phyloP scores from a whole-genome alignment of 2,888 invertebrate species.

The Metellina segmentata region DNA sequence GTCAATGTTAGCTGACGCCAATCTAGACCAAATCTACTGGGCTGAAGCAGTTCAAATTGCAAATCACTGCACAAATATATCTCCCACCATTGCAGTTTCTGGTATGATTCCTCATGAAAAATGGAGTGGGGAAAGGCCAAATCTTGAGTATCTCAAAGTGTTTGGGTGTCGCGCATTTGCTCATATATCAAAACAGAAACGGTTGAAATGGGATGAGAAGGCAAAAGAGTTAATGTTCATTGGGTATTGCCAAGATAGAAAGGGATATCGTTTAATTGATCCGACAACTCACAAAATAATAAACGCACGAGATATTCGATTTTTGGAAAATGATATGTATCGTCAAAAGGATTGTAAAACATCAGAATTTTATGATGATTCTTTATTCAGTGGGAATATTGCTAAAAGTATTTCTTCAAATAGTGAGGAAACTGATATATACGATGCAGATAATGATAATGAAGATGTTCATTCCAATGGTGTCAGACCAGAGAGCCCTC shows the following conservation, averaged over 20 bases:
- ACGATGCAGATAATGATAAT: neutral
- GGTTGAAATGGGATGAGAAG: neutral
- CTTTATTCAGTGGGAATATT: slow-evolving; percentile 14
- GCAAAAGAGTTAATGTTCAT: slow-evolving; percentile 17
- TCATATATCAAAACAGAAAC: neutral
- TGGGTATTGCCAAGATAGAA: slow-evolving; percentile 55
- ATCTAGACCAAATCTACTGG: slow-evolving; percentile 23
- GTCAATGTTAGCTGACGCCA: slow-evolving; percentile 13
- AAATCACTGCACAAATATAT: slow-evolving; percentile 75
- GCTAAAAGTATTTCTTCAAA: neutral
- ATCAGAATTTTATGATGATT: slow-evolving; percentile 6
- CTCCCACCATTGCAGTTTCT: slow-evolving; percentile 26
- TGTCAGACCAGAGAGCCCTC: no score
- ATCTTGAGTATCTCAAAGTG: slow-evolving; percentile 47
- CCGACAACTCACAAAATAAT: neutral
- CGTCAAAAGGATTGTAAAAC: neutral
- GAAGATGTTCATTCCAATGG: neutral
- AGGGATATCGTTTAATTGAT: slow-evolving; percentile 28
- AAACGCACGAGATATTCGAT: slow-evolving; percentile 15
- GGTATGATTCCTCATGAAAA: slow-evolving; percentile 69
- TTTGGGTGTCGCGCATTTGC: slow-evolving; percentile 8
- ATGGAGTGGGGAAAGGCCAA: slow-evolving; percentile 58
- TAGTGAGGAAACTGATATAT: neutral
- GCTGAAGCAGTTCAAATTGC: slow-evolving; percentile 77
- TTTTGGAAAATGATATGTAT: slow-evolving; percentile 36